These are phyloP conservation scores for Corythucha ciliata DNA, from an alignment of 2,888 invertebrate genomes.

Conservation along the genomic window DNA sequence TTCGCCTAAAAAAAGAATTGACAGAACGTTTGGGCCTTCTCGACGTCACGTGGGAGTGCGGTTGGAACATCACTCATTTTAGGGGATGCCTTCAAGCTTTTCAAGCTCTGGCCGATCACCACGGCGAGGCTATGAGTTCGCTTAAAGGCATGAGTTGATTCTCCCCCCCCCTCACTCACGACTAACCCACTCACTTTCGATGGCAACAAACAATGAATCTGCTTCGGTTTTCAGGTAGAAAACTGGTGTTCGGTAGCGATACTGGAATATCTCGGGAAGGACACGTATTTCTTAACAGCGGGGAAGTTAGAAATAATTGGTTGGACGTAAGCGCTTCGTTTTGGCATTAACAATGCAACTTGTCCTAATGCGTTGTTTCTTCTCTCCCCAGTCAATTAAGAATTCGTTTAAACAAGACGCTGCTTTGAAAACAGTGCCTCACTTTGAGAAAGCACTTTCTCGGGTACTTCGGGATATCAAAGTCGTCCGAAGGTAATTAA, in stretches of 20 bases:
- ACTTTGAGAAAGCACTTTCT: conserved; percentile 75
- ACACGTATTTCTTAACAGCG: conserved; percentile 79
- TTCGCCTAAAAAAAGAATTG: conserved; percentile 52
- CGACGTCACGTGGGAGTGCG: conserved; percentile 66
- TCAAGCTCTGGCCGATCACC: conserved; percentile 62
- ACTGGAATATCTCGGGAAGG: conserved; percentile 88
- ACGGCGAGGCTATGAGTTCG: conserved; percentile 58
- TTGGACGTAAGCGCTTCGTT: conserved; percentile 59
- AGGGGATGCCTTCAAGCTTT: conserved; percentile 83
- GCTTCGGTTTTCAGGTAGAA: conserved; percentile 60
- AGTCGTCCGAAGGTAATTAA: conserved; percentile 62
- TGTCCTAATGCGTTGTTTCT: conserved; percentile 10
- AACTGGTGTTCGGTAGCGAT: conserved; percentile 75
- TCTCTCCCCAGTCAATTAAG: conserved; percentile 59
- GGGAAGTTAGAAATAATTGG: conserved; percentile 90
- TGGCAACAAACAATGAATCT: no score
- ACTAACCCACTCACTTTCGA: no score
- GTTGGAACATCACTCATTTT: conserved; percentile 82
- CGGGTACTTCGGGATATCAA: conserved; percentile 72
- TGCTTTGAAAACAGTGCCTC: conserved; percentile 63
- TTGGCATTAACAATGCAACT: not conserved
- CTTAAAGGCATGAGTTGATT: conserved; percentile 43
- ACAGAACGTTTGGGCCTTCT: conserved; percentile 49
- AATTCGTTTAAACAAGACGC: conserved; percentile 61
- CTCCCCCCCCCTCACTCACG: no score